Evolutionary conservation across 2,113 vertebrate genomes (phyloP).

Genomic region (Marcusenius ussheri): DNA sequence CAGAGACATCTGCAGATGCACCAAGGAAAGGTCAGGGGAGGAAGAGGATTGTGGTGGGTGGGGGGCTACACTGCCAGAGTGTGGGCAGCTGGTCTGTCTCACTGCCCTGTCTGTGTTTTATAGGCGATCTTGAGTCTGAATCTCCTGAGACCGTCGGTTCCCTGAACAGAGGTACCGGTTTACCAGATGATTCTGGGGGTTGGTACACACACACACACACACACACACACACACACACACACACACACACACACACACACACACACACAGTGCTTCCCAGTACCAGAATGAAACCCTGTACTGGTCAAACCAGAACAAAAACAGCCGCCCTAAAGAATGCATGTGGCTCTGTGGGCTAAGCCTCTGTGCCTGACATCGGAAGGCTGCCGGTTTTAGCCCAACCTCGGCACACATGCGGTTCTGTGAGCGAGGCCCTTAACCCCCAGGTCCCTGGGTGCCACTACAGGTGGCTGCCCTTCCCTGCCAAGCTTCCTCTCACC

Average conservation of each 20-base stretch:
- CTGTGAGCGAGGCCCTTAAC: too few species aligned
- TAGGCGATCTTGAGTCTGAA: constrained; percentile 14
- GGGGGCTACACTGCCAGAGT: background rate
- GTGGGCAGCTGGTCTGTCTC: background rate
- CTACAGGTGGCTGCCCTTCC: too few species aligned
- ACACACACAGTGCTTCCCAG: background rate
- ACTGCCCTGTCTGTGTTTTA: background rate
- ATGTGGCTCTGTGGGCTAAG: too few species aligned
- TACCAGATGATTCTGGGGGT: constrained; percentile 23
- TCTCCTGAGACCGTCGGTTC: background rate
- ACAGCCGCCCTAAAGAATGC: background rate
- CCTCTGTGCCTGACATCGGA: too few species aligned
- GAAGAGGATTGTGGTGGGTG: background rate
- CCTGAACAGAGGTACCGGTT: background rate
- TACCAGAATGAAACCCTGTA: background rate
- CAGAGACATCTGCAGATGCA: background rate
- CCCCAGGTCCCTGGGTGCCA: too few species aligned
- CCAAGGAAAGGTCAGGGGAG: background rate
- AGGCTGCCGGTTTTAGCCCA: too few species aligned
- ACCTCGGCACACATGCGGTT: too few species aligned
- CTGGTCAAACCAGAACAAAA: background rate
- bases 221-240: background rate
- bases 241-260: background rate
- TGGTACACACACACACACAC: background rate
- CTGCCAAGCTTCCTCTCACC: too few species aligned